Evolutionary conservation across 2,888 invertebrate genomes (phyloP).

Genomic region (Enchytraeus crypticus): DNA sequence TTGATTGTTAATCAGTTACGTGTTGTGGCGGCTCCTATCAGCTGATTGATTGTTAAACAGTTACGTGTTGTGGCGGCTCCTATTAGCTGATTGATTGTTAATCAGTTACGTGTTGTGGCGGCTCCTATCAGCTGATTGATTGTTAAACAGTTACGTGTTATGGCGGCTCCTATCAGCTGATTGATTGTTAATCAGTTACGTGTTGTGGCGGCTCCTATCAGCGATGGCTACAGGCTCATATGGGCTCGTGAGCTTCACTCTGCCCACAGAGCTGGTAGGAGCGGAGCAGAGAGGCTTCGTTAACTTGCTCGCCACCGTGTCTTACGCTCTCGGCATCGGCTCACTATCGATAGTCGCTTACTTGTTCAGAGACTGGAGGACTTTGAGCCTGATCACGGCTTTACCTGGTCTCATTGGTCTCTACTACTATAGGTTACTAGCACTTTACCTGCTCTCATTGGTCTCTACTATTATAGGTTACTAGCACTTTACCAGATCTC

Average conservation of each 20-base stretch:
- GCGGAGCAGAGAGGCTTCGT: conserved; percentile 20
- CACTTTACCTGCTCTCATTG: conserved; percentile 27
- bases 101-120: too few relatives aligned
- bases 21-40: too few relatives aligned
- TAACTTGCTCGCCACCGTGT: conserved; percentile 18
- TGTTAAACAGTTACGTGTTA: too few relatives aligned
- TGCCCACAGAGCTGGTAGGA: conserved; percentile 24
- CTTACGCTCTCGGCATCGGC: conserved; percentile 29
- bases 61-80: too few relatives aligned
- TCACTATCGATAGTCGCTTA: conserved; percentile 29
- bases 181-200: too few relatives aligned
- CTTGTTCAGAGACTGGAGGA: conserved; percentile 31
- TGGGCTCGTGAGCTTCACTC: conserved; percentile 21
- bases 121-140: too few relatives aligned
- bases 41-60: too few relatives aligned
- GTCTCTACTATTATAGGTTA: conserved; percentile 56
- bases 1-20: too few relatives aligned
- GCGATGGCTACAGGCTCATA: conserved; percentile 18
- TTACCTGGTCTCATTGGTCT: conserved; percentile 27
- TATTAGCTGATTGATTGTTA: too few relatives aligned
- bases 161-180: too few relatives aligned
- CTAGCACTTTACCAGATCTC: conserved; percentile 28
- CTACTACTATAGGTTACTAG: conserved; percentile 56
- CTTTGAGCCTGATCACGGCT: conserved; percentile 28
- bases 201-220: background rate